Evolutionary conservation across 2,888 invertebrate species (phyloP).

Genomic region (Erpobdella octoculata): DNA sequence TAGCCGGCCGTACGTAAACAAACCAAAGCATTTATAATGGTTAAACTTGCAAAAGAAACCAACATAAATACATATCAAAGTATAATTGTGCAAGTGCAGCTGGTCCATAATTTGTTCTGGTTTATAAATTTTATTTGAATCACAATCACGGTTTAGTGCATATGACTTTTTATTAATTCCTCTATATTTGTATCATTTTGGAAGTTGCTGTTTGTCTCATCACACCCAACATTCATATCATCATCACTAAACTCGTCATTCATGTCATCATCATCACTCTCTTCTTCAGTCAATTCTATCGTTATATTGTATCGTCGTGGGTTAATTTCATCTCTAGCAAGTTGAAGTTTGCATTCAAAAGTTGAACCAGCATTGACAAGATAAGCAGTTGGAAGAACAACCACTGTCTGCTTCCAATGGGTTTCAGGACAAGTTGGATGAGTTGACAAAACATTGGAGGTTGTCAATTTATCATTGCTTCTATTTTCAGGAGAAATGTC

Average conservation of each 20-base stretch:
- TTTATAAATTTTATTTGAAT: no score
- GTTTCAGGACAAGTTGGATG: slow-evolving; percentile 68
- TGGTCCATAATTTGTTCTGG: no score
- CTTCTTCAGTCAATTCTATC: slow-evolving; percentile 33
- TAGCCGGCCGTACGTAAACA: no score
- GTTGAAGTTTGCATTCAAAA: slow-evolving; percentile 40
- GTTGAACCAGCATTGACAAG: slow-evolving; percentile 62
- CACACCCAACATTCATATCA: neutral
- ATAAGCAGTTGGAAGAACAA: slow-evolving; percentile 69
- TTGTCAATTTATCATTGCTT: neutral
- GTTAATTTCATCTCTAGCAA: slow-evolving; percentile 39
- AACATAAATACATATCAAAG: no score
- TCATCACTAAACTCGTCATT: neutral
- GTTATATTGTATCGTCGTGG: slow-evolving; percentile 35
- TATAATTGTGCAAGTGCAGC: no score
- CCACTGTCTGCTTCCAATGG: slow-evolving; percentile 91
- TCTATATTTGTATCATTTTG: no score
- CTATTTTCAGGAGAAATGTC: neutral
- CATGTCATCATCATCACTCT: slow-evolving; percentile 27
- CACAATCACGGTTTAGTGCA: neutral
- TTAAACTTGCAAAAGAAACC: no score
- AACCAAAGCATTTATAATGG: no score
- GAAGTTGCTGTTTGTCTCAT: no score
- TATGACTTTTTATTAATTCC: neutral
- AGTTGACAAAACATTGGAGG: slow-evolving; percentile 54